A percentile compares a stretch with the other conserved stretches of the same genome.
phyloP scores from a whole-genome alignment of 2,113 vertebrate species.

The Pteropus alecto region DNA sequence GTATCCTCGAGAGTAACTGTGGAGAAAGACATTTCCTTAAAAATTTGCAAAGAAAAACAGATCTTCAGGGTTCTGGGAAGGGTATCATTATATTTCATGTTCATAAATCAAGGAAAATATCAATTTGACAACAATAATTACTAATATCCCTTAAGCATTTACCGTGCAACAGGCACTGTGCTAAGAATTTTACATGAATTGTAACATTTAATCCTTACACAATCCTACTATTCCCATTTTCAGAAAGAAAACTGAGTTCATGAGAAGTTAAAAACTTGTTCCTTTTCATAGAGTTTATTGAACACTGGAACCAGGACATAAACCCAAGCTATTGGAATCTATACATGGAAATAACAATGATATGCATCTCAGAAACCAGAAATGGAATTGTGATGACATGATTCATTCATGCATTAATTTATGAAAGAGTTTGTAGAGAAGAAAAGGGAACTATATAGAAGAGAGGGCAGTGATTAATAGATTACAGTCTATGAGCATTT shows the following conservation, averaged over 20 bases:
- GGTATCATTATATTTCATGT: not conserved
- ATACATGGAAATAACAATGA: not conserved
- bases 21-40: not conserved
- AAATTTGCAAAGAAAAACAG: not conserved
- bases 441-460: not conserved
- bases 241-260: not conserved
- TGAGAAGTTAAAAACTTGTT: not conserved
- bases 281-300: not conserved
- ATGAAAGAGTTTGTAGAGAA: not conserved
- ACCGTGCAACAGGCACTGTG: not conserved
- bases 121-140: not conserved
- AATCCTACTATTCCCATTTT: not conserved
- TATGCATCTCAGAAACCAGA: not conserved
- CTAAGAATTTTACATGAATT: not conserved
- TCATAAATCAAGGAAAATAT: conserved; percentile 1
- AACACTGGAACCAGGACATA: not conserved
- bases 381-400: not conserved
- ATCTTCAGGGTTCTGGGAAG: not conserved
- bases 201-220: not conserved
- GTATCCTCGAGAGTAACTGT: not conserved
- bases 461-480: not conserved
- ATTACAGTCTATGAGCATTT: not conserved
- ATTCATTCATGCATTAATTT: not conserved
- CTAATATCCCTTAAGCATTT: not conserved
- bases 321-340: not conserved